Conservation (phyloP, 2,113 vertebrate species). For the Acanthisitta chloris region DNA sequence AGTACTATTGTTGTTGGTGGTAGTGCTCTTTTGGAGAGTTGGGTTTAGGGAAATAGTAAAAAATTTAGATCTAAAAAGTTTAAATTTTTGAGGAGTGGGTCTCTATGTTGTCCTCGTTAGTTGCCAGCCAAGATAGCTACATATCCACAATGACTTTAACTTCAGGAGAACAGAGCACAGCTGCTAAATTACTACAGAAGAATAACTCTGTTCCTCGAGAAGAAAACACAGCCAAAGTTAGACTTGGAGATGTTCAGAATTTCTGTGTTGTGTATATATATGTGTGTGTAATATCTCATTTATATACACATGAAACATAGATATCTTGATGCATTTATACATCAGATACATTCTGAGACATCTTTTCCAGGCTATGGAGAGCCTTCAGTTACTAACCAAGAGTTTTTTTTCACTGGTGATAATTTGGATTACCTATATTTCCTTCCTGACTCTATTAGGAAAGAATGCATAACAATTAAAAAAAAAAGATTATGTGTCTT, state of each 20-base stretch:
- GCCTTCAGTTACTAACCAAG: neutral
- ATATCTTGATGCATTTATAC: neutral
- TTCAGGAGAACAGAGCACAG: neutral
- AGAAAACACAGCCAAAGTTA: neutral
- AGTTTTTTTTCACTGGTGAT: neutral
- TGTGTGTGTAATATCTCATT: too few species aligned
- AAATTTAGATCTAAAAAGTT: neutral
- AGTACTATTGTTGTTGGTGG: neutral
- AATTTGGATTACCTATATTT: neutral
- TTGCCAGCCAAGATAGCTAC: neutral
- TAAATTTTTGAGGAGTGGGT: neutral
- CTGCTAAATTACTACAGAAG: neutral
- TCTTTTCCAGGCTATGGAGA: neutral
- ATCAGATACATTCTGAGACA: neutral
- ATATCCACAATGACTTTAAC: neutral
- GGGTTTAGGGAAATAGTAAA: fast-evolving
- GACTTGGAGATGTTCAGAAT: neutral
- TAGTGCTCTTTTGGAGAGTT: neutral
- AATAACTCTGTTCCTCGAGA: neutral
- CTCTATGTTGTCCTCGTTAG: neutral
- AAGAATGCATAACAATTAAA: neutral
- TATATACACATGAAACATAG: neutral
- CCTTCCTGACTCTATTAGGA: neutral
- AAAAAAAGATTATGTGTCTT: neutral
- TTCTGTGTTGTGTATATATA: neutral